Evolutionary conservation across 2,888 invertebrate species (phyloP), one percentile per base, ranked within the genome.

Genomic region (Drosophila paranaensis): DNA sequence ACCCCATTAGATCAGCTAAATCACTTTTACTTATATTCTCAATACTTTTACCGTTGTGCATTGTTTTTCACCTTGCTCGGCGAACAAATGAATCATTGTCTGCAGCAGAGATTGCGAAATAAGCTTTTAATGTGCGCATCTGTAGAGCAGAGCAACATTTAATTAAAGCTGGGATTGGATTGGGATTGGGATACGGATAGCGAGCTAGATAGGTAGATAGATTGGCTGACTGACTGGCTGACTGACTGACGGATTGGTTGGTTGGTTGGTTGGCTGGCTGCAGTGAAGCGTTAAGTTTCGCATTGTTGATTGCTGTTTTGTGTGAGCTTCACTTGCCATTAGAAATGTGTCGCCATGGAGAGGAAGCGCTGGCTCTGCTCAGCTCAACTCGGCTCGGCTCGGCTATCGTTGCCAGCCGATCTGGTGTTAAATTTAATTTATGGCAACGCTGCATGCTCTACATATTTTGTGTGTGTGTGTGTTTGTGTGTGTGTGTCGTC

Each of bases 391-490:
- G n/a, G 69, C 57, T 20, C 39, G 35, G 20, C 45, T 48, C 27
- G n/a, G 68, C 72, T 85, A 85, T 89, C 90, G 77, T 65, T 77
- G 71, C 53, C 71, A 65, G 56, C 77, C 82, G 82, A 85, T 85
- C 85, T 88, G 81, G 88, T 89, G 85, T 89, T 87, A 86, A 89
- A 86, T 90, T 90, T 90, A 87, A 87, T 87, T 87, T 87, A 87
- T 87, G 90, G 86, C 89, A 86, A 86, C 77, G 88, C 75, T 82
- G 75, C 86, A 86, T 86, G 87, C 87, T 88, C 89, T 88, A 88
- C 88, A 85, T 87, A 89, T 83, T 83, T 79, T 79, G 72, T 50
- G n/a, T 10, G 72, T 50, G n/a, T 10, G 33, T 33, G 50, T 48
- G 27, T 20, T 16, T 33, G 50, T 48, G n/a, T 35, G 51, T 51